A percentile compares a stretch with the other conserved stretches of the same genome.
Evolutionary conservation across 1,140 invertebrate species (phyloP).

Genomic region (Nephila pilipes): DNA sequence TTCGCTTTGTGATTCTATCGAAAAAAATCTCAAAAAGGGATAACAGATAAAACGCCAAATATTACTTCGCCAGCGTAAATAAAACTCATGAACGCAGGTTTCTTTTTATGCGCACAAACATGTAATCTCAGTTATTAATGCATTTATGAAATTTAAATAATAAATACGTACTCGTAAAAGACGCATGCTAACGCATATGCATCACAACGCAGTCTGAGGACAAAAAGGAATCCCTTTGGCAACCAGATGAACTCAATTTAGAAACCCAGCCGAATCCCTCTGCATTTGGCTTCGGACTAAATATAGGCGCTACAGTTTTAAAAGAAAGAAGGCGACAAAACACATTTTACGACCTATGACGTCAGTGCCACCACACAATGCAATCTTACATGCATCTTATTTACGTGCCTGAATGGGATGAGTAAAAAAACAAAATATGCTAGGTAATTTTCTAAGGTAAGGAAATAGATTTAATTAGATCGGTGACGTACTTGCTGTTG

Average conservation of each 20-base stretch:
- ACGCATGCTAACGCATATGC: conserved; percentile 54
- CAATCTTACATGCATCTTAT: conserved; percentile 5
- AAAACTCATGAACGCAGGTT: too few relatives aligned
- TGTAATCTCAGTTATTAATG: too few relatives aligned
- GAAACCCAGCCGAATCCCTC: conserved; percentile 61
- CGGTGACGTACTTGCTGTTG: too few relatives aligned
- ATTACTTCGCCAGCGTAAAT: too few relatives aligned
- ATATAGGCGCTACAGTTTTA: conserved; percentile 23
- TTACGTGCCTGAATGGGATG: not conserved
- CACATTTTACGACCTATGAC: conserved; percentile 32
- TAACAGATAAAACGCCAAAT: too few relatives aligned
- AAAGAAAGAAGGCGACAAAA: conserved; percentile 15
- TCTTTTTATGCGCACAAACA: too few relatives aligned
- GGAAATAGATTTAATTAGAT: too few relatives aligned
- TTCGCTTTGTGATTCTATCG: too few relatives aligned
- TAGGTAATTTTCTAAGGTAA: too few relatives aligned
- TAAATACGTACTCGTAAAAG: conserved; percentile 50
- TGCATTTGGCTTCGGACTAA: conserved; percentile 54
- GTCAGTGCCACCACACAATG: not conserved
- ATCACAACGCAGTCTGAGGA: conserved; percentile 44
- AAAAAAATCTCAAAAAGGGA: too few relatives aligned
- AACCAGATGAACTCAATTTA: conserved; percentile 39
- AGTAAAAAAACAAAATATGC: not conserved
- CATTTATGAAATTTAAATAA: not conserved
- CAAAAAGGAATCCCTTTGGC: conserved; percentile 53